These are phyloP conservation scores for Dicrostonyx torquatus DNA, from an alignment of 2,797 vertebrate species.

Conservation along the genomic window DNA sequence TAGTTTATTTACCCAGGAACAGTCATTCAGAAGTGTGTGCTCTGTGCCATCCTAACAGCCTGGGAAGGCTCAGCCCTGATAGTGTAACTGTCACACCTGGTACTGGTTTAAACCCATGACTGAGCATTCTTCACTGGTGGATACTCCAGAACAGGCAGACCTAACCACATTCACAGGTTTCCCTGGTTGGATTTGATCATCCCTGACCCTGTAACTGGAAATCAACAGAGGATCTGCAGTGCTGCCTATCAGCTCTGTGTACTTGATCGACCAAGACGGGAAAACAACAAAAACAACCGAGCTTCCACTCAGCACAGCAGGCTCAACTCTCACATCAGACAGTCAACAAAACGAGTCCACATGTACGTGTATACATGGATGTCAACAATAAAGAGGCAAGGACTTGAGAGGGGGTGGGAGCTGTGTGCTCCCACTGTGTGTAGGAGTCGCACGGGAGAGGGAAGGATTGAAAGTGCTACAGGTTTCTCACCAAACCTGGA, in stretches of 20 bases:
- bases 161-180: too few relatives aligned
- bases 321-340: background rate
- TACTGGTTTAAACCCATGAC: too few relatives aligned
- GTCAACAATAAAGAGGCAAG: background rate
- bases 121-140: too few relatives aligned
- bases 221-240: background rate
- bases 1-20: background rate
- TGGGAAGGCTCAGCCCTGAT: background rate
- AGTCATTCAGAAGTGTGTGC: background rate
- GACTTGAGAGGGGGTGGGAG: background rate
- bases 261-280: background rate
- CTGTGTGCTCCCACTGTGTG: too few relatives aligned
- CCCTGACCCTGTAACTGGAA: background rate
- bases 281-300: background rate
- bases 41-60: background rate
- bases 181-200: background rate
- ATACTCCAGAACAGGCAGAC: too few relatives aligned
- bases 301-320: background rate
- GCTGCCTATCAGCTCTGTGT: background rate
- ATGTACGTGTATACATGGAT: background rate
- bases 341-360: background rate
- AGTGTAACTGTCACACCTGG: background rate
- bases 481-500: background rate
- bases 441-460: background rate
- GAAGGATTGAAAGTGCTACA: background rate